Base-by-base conservation (phyloP, 2,888 invertebrate genomes). In the Panorpa germanica region DNA sequence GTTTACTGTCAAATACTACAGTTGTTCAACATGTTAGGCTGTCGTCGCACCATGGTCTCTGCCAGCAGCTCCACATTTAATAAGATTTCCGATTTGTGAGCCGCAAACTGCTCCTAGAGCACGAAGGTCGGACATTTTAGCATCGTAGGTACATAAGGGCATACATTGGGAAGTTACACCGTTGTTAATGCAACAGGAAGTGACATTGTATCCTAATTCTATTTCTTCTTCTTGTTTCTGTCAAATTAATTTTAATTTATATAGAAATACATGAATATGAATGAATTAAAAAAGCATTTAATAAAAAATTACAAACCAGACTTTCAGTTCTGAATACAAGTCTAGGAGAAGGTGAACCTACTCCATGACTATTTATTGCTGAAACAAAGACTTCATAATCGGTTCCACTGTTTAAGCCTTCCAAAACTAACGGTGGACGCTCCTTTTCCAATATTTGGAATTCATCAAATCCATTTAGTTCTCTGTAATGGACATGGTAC, bases 321-420 rank as follows among this genome's bases (percentile, higher is more conserved):
- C 70, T 72, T 42, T 68, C 65, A 1, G 82, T 82, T 40, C 69
- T 65, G 52, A 83, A 82, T 34, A 81, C 69, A 23, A 81, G 60
- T 37, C 81, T 61, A 3, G 72, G 65, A 12, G 82, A 82, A 1
- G 76, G 65, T 39, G 72, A 70, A 13, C 82, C 77, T 9, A 74
- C 65, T 2, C 83, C 85, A 41, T 81, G 80, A 6, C 66, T 65
- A 51, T 85, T 85, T 15, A 70, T 66, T 1, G 82, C 81, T 43
- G 75, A 74, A 21, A 82, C 70, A 47, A 65, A 83, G 36, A 78
- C 74, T 50, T 82, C 82, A 45, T 82, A 82, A 46, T 76, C 71
- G 1, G 71, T 66, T 44, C 76, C 71, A 2, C 75, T 66, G 40
- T 73, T 65, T 36, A 85, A 54, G 35, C 69, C 65, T 52, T 80